Evolutionary conservation across 2,888 invertebrate genomes (phyloP).

Genomic region (Stegophylla sp.): DNA sequence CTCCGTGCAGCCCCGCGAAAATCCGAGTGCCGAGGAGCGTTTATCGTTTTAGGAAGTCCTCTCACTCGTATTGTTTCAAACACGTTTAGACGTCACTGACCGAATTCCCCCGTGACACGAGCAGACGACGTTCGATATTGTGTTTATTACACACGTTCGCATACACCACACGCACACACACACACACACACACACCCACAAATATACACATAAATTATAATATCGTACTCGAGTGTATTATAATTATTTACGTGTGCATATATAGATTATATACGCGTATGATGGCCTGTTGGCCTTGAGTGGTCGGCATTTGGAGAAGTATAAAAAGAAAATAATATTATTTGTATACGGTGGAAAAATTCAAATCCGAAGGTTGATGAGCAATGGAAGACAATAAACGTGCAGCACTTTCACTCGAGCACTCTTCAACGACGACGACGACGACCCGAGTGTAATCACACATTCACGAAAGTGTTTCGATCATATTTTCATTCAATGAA

Average conservation of each 20-base stretch:
- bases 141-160: background rate
- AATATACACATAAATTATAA: background rate
- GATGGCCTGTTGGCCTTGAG: slow-evolving; percentile 6
- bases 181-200: too few relatives aligned
- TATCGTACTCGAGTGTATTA: background rate
- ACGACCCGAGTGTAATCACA: slow-evolving; percentile 32
- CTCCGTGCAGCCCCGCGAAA: background rate
- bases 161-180: too few relatives aligned
- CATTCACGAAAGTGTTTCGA: slow-evolving; percentile 39
- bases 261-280: too few relatives aligned
- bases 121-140: slow-evolving; percentile 14
- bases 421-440: slow-evolving; percentile 38
- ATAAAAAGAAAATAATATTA: slow-evolving; percentile 25
- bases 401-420: slow-evolving; percentile 45
- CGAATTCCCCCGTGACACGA: slow-evolving; percentile 12
- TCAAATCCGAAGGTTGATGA: slow-evolving; percentile 40
- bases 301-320: slow-evolving; percentile 40
- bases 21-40: background rate
- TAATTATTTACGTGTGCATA: too few relatives aligned
- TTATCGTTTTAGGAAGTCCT: background rate
- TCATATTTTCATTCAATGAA: slow-evolving; percentile 49
- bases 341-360: slow-evolving; percentile 31
- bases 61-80: background rate
- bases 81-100: slow-evolving; percentile 5
- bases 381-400: slow-evolving; percentile 40